A percentile compares a stretch with the other conserved stretches of the same genome.
These are phyloP conservation scores for Cassiopea xamachana DNA, from an alignment of 30 jellyfish, hydroid and myxozoan genomes.

Conservation along the genomic window DNA sequence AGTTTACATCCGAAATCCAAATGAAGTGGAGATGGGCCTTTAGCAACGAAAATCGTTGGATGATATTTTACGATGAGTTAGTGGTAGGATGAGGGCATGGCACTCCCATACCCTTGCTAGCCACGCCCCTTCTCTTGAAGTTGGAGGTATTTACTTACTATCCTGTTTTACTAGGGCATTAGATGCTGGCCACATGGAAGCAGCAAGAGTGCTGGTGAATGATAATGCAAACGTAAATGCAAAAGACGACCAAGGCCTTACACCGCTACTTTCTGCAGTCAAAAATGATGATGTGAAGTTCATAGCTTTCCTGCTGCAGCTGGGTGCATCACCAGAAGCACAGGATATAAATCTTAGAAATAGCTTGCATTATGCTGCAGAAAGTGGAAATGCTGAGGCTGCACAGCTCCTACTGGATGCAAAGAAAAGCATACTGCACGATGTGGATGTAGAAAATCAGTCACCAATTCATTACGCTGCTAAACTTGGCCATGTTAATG, in stretches of 20 bases:
- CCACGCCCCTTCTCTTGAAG: no score
- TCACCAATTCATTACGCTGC: slow-evolving; percentile 61
- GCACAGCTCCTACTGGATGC: slow-evolving; percentile 23
- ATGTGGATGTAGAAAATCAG: slow-evolving; percentile 24
- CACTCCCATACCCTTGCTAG: no score
- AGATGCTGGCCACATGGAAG: slow-evolving; percentile 43
- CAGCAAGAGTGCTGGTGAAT: not conserved
- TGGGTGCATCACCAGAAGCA: slow-evolving; percentile 7
- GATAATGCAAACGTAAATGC: slow-evolving; percentile 27
- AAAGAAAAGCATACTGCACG: slow-evolving; percentile 19
- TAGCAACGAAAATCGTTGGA: no score
- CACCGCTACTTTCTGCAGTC: slow-evolving; percentile 57
- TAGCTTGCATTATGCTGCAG: slow-evolving; percentile 40
- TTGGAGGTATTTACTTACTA: no score
- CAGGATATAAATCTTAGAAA: slow-evolving; percentile 11
- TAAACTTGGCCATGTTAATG: slow-evolving; percentile 27
- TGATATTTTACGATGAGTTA: no score
- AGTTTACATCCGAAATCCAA: no score
- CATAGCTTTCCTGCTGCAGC: slow-evolving; percentile 3
- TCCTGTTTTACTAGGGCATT: slow-evolving; percentile 21
- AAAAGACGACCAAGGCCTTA: slow-evolving; percentile 23
- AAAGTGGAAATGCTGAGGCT: slow-evolving; percentile 36
- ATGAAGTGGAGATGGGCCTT: no score
- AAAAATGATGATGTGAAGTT: not conserved
- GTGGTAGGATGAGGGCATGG: no score